Conservation (phyloP, 2,888 invertebrate species). For the Tuta absoluta region DNA sequence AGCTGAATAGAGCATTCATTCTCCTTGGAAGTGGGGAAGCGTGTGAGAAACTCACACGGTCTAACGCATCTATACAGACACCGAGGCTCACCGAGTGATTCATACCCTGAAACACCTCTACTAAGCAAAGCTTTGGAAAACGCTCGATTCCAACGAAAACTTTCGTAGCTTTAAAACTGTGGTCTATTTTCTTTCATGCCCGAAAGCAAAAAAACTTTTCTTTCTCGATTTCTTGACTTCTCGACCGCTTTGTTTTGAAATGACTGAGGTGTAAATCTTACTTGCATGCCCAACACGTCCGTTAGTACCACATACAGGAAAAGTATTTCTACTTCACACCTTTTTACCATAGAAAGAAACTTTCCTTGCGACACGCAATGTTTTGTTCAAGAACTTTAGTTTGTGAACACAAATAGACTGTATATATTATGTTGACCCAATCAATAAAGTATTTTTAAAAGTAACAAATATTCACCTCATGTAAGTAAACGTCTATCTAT, state of each 20-base stretch:
- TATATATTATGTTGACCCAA: not conserved
- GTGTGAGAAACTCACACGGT: not conserved
- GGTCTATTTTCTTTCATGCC: not conserved
- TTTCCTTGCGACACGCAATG: not conserved
- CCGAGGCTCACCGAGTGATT: not conserved
- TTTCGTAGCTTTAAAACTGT: not conserved
- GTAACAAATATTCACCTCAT: too few species aligned
- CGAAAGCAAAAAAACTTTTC: not conserved
- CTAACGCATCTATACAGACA: not conserved
- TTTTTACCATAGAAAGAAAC: not conserved
- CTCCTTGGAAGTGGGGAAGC: constrained; percentile 6
- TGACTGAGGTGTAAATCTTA: not conserved
- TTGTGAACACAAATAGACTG: too few species aligned
- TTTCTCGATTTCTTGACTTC: not conserved
- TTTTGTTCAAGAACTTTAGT: not conserved
- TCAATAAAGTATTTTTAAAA: too few species aligned
- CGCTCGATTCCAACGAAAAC: not conserved
- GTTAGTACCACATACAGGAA: not conserved
- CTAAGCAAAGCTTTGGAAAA: not conserved
- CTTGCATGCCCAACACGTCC: not conserved
- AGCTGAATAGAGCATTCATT: not conserved
- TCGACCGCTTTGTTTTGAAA: not conserved
- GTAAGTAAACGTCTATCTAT: too few species aligned
- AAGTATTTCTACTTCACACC: not conserved
- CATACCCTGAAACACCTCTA: not conserved